Evolutionary conservation across 1,140 invertebrate species (phyloP).

Genomic region (Adelges cooleyi): DNA sequence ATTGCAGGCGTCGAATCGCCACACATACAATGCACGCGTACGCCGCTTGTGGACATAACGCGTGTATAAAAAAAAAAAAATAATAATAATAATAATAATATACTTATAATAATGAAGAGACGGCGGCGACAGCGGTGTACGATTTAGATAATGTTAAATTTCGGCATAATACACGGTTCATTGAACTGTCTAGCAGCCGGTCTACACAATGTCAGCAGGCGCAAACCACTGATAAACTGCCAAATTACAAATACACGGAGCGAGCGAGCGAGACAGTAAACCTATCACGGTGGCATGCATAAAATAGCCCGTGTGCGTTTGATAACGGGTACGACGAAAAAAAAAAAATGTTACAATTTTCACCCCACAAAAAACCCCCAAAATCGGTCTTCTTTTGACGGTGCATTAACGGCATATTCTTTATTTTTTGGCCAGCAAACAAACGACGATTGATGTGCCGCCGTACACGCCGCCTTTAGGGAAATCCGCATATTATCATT

Average conservation of each 20-base stretch:
- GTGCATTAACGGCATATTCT: not conserved
- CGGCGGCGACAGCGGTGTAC: not conserved
- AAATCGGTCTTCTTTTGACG: not conserved
- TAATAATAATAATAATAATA: too few relatives aligned
- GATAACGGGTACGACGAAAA: not conserved
- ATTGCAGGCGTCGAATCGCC: too few relatives aligned
- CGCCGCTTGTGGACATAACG: too few relatives aligned
- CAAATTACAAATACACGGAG: constrained; percentile 3
- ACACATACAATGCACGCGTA: too few relatives aligned
- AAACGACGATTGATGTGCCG: too few relatives aligned
- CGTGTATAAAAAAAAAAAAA: too few relatives aligned
- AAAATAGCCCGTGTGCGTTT: not conserved
- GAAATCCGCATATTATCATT: too few relatives aligned
- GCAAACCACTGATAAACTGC: constrained; percentile 9
- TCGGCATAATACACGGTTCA: constrained; percentile 17
- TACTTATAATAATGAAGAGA: not conserved
- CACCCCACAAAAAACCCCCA: not conserved
- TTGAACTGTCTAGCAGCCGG: constrained; percentile 2
- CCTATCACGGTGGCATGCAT: not conserved
- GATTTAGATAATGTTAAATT: constrained; percentile 13
- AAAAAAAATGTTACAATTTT: not conserved
- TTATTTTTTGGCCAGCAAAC: too few relatives aligned
- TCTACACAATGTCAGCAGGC: not conserved
- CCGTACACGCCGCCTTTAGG: too few relatives aligned
- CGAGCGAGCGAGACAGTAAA: too few relatives aligned